Percentiles rank a stretch among this genome's conserved stretches.
Evolutionary conservation across 2,113 vertebrate genomes (phyloP).

Genomic region (Paramormyrops kingsleyae): DNA sequence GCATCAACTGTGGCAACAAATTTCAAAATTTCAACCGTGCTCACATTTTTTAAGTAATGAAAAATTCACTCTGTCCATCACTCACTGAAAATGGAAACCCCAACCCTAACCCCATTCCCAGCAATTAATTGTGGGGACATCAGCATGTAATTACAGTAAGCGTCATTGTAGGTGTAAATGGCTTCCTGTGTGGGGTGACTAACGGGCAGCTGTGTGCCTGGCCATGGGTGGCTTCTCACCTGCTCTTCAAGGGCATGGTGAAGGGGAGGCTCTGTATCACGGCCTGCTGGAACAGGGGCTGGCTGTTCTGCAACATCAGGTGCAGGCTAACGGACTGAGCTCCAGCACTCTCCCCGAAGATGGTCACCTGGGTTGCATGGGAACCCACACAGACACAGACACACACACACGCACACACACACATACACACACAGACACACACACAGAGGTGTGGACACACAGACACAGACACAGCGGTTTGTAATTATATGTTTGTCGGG

Average conservation of each 20-base stretch:
- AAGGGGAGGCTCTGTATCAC: conserved; percentile 63
- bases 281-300: conserved; percentile 54
- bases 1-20: not conserved
- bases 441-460: too few relatives aligned
- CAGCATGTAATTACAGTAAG: not conserved
- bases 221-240: conserved; percentile 31
- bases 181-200: not conserved
- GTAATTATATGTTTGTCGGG: too few relatives aligned
- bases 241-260: conserved; percentile 62
- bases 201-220: not conserved
- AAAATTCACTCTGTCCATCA: not conserved
- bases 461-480: too few relatives aligned
- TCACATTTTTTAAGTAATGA: not conserved
- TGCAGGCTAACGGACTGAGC: conserved; percentile 64
- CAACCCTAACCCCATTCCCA: not conserved
- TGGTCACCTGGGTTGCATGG: conserved; percentile 50
- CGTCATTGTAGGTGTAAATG: not conserved
- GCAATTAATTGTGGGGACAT: not conserved
- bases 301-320: conserved; percentile 61
- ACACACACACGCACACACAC: not conserved
- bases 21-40: not conserved
- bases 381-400: not conserved
- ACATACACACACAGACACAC: too few relatives aligned
- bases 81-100: not conserved
- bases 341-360: conserved; percentile 66